Base-by-base conservation (phyloP, 2,888 invertebrate genomes). In the Branchinecta sandiegonensis region DNA sequence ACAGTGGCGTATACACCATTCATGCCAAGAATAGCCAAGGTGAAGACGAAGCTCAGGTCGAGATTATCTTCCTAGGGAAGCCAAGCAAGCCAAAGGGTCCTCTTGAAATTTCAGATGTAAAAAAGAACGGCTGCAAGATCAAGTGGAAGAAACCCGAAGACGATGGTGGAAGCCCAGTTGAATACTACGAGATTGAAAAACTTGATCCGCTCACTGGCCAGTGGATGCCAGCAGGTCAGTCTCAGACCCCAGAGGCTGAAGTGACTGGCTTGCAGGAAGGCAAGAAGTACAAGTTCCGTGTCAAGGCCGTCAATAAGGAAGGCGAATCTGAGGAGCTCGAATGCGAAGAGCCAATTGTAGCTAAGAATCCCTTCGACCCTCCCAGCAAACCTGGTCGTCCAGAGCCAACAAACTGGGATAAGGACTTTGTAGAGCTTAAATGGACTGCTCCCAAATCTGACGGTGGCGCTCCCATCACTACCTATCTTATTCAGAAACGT, bases 281-380 rank as follows among this genome's bases (percentile, higher is more conserved):
- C 74, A 97, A 99, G 78, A 90, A 93, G 0, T 99, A 99, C 80
- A 94, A 96, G 81, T 99, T 99, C 85, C 85, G 99, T 66, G 97
- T 99, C 0, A 89, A 90, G 75, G 96, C 99, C 23, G 94, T 97
- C 68, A 99, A 99, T 79, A 92, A 94, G 77, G 95, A 97, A 79
- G 99, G 99, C 14, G 94, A 94, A 78, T 94, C 96, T 0, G 96
- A 97, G 77, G 94, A 94, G 70, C 81, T 99, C 69, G 94, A 93
- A 78, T 89, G 94, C 0, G 94, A 94, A 72, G 89, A 90, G 75
- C 85, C 94, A 11, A 94, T 95, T 72, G 86, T 95, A 74, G 97
- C 99, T 69, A 99, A 97, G 80, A 99, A 99, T 89, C 97, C 97
- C 72, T 99, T 90, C 79, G 95, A 94, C 78, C 92, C 92, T 77